Evolutionary conservation across 2,888 invertebrate species (phyloP).

Genomic region (Corbicula japonica): DNA sequence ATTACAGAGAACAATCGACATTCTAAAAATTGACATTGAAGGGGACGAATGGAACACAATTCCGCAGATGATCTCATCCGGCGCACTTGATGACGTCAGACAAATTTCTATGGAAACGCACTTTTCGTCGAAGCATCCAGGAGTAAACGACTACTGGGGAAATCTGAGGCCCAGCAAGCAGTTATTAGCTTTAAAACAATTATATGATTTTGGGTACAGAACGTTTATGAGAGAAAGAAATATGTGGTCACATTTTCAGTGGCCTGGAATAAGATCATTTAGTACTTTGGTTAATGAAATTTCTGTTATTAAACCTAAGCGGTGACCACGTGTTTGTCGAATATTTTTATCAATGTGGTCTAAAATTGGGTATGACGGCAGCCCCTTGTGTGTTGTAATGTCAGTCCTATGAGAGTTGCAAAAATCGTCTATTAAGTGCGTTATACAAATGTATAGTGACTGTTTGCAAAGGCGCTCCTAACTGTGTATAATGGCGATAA

Average conservation of each 20-base stretch:
- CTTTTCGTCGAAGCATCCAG: slow-evolving; percentile 17
- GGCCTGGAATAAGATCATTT: slow-evolving; percentile 37
- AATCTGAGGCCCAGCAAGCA: not conserved
- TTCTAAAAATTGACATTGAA: slow-evolving; percentile 64
- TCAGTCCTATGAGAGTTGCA: no score
- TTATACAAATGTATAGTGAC: no score
- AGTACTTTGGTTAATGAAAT: slow-evolving; percentile 59
- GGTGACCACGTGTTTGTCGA: no score
- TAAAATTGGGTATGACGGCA: no score
- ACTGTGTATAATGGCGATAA: no score
- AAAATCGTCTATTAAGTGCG: no score
- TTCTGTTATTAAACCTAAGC: slow-evolving; percentile 44
- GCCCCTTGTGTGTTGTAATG: no score
- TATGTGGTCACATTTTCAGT: slow-evolving; percentile 33
- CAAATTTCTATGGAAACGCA: slow-evolving; percentile 65
- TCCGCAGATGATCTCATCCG: slow-evolving; percentile 58
- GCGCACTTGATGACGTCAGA: slow-evolving; percentile 52
- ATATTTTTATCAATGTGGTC: no score
- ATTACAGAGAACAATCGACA: slow-evolving; percentile 58
- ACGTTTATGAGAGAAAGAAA: slow-evolving; percentile 64
- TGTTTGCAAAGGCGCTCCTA: no score
- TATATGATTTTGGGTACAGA: slow-evolving; percentile 55
- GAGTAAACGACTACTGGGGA: slow-evolving; percentile 37
- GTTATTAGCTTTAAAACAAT: slow-evolving; percentile 42
- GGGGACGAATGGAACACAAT: slow-evolving; percentile 62